phyloP scores from a whole-genome alignment of 2,113 vertebrate genomes.

The Otocyon megalotis region DNA sequence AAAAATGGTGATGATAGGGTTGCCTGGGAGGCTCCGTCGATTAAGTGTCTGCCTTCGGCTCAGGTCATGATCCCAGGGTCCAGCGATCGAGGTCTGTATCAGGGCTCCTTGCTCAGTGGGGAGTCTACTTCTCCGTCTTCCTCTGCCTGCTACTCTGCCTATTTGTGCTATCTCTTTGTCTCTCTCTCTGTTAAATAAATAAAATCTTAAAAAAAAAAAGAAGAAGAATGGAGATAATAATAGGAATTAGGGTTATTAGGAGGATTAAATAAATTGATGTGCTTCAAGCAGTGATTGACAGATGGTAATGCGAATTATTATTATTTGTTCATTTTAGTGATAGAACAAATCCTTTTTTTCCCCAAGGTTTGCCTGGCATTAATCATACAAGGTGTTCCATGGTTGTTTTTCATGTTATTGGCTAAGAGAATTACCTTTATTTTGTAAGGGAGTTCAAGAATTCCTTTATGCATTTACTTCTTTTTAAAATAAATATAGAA shows the following conservation, averaged over 20 bases:
- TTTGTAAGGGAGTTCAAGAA: background rate
- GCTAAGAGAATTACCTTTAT: background rate
- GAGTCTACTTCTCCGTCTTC: too few relatives aligned
- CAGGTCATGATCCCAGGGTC: too few relatives aligned
- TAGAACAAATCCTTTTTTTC: background rate
- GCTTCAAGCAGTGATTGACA: background rate
- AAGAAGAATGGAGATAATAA: slow-evolving; percentile 13
- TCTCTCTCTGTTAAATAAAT: too few relatives aligned
- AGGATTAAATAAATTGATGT: background rate
- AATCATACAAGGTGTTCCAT: background rate
- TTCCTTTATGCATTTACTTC: slow-evolving; percentile 21
- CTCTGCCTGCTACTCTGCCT: too few relatives aligned
- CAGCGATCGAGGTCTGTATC: too few relatives aligned
- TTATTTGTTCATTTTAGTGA: background rate
- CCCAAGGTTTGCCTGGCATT: slow-evolving; percentile 17
- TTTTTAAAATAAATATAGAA: background rate
- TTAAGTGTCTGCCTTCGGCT: too few relatives aligned
- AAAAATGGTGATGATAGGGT: background rate
- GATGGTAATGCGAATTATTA: background rate
- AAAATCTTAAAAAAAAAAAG: background rate
- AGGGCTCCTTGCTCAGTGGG: too few relatives aligned
- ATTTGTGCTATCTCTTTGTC: too few relatives aligned
- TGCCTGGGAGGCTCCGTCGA: too few relatives aligned
- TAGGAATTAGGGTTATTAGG: background rate
- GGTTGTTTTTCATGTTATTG: background rate